Evolutionary conservation across 2,797 vertebrate genomes (phyloP), one percentile per base, ranked within the genome.

Genomic region (Xenopus petersii): DNA sequence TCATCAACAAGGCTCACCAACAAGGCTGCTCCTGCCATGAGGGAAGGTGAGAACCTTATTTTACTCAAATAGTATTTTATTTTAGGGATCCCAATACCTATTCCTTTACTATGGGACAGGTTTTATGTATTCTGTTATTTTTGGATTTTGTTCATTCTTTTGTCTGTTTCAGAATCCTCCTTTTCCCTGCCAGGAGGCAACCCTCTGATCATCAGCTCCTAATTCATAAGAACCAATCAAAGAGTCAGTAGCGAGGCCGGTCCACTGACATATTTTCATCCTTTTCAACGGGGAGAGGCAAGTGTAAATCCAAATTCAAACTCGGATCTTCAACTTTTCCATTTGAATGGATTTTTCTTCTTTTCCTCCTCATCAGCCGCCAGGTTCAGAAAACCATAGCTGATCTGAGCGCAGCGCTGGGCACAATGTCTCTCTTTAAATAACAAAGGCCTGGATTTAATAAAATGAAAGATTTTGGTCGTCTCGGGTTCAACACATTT

Each of bases 331-430:
- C 75, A 42, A 42, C 36, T 51, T 12, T 77, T 61, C 64, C 70
- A 73, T 77, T 77, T 9, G 49, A 77, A 80, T 84, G 84, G 81
- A 86, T 86, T 86, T 87, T 86, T 17, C 79, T 12, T 30, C 26
- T 30, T 30, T 30, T 30, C 26, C 16, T 55, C 81, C 82, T 80
- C 77, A 86, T 86, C 85, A 87, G 81, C 70, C 75, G 0, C 75
- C 63, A 78, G 80, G 81, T 82, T 83, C 83, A 85, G 80, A 83
- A 79, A 70, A 71, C 77, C 80, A 70, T 16, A 71, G 24, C 48
- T 71, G 83, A 80, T 75, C 81, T 24, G 80, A 58, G 73, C 21
- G 21, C 26, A 30, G 26, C 4, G 1, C 26, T 30, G 26, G 26
- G 26, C 75, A 56, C 63, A 66, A 33, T 73, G 24, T 58, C 64